A percentile compares a stretch with the other conserved stretches of the same genome.
Evolutionary conservation across 2,113 vertebrate genomes (phyloP).

Genomic region (Nycticebus coucang): DNA sequence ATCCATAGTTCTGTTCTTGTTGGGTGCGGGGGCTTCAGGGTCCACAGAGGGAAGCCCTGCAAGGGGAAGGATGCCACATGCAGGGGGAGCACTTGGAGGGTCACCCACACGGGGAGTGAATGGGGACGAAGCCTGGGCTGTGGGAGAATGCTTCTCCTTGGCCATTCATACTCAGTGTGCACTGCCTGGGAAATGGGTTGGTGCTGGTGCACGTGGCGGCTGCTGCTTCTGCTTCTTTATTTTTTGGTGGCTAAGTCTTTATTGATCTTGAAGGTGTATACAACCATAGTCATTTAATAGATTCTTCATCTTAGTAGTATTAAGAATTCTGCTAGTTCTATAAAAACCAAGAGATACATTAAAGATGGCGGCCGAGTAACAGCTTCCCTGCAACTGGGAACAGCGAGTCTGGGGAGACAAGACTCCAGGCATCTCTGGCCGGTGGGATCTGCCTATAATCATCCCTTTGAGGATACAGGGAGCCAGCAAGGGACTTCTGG

Average conservation of each 20-base stretch:
- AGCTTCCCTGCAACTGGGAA: too few relatives aligned
- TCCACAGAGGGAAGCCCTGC: neutral
- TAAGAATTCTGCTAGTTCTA: neutral
- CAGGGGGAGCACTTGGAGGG: neutral
- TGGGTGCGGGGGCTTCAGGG: neutral
- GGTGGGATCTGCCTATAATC: too few relatives aligned
- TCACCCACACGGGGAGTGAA: neutral
- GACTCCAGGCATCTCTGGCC: too few relatives aligned
- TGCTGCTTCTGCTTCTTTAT: neutral
- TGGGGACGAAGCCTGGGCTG: rapidly evolving
- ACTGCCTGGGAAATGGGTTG: neutral
- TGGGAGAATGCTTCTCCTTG: neutral
- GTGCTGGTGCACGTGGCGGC: rapidly evolving
- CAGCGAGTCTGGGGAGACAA: too few relatives aligned
- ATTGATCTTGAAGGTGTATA: neutral
- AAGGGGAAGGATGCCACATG: neutral
- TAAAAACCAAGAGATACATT: neutral
- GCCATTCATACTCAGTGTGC: rapidly evolving
- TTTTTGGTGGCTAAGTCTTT: neutral
- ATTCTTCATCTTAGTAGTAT: too few relatives aligned
- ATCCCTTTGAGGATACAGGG: too few relatives aligned
- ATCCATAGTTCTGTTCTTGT: neutral
- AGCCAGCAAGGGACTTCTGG: too few relatives aligned
- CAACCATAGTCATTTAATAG: neutral
- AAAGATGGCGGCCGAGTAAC: too few relatives aligned